A percentile compares a stretch with the other conserved stretches of the same genome.
Evolutionary conservation across 2,888 invertebrate genomes (phyloP).

Genomic region (Camponotus fellah): DNA sequence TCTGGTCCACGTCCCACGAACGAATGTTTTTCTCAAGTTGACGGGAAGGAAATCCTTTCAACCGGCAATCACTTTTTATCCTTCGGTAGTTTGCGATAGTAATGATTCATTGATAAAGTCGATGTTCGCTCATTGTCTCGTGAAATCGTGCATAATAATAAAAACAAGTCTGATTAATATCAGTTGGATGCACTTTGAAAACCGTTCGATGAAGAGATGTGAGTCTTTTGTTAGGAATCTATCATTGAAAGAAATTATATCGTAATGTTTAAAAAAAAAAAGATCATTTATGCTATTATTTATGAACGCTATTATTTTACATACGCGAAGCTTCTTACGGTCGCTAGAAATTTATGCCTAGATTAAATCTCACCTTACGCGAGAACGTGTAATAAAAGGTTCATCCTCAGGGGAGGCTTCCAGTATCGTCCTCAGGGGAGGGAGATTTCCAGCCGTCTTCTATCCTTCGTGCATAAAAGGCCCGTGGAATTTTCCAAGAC

Average conservation of each 20-base stretch:
- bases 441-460: conserved; percentile 5
- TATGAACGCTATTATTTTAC: not conserved
- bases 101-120: conserved; percentile 34
- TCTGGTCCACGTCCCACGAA: conserved; percentile 5
- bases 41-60: conserved; percentile 7
- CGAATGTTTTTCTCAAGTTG: not conserved
- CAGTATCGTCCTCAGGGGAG: not conserved
- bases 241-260: not conserved
- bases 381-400: conserved; percentile 4
- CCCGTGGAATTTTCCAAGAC: conserved; percentile 62
- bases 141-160: too few species aligned
- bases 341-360: not conserved
- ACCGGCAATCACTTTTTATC: conserved; percentile 21
- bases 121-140: not conserved
- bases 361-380: not conserved
- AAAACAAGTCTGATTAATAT: not conserved
- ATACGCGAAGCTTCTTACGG: not conserved
- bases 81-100: conserved; percentile 9
- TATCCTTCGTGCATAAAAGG: conserved; percentile 47
- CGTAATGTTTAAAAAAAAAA: not conserved
- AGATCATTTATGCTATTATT: not conserved
- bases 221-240: not conserved
- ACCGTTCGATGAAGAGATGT: not conserved
- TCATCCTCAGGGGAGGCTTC: not conserved
- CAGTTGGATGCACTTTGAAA: not conserved